Evolutionary conservation across 2,113 vertebrate genomes (phyloP).

Genomic region (Malurus alboscapulatus): DNA sequence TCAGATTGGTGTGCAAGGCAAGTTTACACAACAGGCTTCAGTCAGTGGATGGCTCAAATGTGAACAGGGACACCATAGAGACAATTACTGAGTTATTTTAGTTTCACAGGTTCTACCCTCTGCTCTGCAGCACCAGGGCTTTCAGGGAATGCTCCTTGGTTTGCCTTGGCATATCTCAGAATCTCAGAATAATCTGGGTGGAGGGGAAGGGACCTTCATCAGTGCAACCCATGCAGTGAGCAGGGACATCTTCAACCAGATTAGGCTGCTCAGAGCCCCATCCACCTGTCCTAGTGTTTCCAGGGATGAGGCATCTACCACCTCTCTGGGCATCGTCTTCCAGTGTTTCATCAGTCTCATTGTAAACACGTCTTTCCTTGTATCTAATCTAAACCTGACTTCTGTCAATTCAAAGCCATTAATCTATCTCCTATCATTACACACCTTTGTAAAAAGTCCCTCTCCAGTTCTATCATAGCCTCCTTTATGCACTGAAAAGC

Average conservation of each 20-base stretch:
- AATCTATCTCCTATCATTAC: background rate
- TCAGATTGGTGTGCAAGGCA: background rate
- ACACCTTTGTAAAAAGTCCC: background rate
- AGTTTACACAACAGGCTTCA: background rate
- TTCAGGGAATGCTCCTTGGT: background rate
- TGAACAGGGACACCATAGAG: background rate
- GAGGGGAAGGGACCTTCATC: background rate
- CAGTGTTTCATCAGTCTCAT: background rate
- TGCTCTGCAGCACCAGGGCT: background rate
- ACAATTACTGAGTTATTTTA: background rate
- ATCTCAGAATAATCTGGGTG: background rate
- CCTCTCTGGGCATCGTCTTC: background rate
- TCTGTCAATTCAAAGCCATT: background rate
- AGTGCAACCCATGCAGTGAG: background rate
- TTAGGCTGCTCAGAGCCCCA: background rate
- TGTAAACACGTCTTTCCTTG: background rate
- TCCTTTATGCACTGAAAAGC: background rate
- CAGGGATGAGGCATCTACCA: background rate
- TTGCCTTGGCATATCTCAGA: background rate
- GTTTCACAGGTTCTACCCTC: background rate
- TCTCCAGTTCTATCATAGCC: rapidly evolving
- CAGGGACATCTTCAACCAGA: background rate
- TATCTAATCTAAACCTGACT: background rate
- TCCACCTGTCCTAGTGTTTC: background rate
- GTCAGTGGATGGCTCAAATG: background rate